Evolutionary conservation across 2,113 vertebrate species (phyloP).

Genomic region (Cebidichthys violaceus): DNA sequence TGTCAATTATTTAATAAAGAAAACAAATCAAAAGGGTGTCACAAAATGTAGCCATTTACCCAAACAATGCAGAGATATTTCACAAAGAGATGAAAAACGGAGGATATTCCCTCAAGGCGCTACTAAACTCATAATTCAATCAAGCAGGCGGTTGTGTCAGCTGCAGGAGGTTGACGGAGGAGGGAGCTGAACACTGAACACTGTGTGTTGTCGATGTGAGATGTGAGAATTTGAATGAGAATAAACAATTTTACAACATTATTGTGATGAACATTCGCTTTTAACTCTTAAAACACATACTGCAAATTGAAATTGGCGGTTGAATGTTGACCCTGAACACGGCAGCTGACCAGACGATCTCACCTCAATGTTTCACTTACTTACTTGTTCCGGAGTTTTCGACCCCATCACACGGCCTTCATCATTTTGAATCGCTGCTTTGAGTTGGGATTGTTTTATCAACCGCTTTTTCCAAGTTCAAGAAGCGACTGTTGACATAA

Average conservation of each 20-base stretch:
- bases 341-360: background rate
- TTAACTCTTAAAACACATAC: background rate
- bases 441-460: background rate
- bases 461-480: background rate
- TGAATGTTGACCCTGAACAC: background rate
- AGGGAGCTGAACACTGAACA: slow-evolving; percentile 19
- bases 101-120: slow-evolving; percentile 48
- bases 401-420: too few relatives aligned
- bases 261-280: background rate
- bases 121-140: slow-evolving; percentile 61
- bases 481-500: background rate
- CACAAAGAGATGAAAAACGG: slow-evolving; percentile 28
- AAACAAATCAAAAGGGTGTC: slow-evolving; percentile 67
- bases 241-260: background rate
- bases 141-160: slow-evolving; percentile 37
- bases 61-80: slow-evolving; percentile 56
- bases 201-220: background rate
- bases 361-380: too few relatives aligned
- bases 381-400: background rate
- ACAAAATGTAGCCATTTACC: slow-evolving; percentile 56
- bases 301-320: background rate
- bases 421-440: too few relatives aligned
- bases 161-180: slow-evolving; percentile 24
- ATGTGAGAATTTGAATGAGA: too few relatives aligned
- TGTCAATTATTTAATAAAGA: slow-evolving; percentile 67